Evolutionary conservation across 2,113 vertebrate genomes (phyloP), one percentile per base, ranked within the genome.

Genomic region (Lichenostomus cassidix): DNA sequence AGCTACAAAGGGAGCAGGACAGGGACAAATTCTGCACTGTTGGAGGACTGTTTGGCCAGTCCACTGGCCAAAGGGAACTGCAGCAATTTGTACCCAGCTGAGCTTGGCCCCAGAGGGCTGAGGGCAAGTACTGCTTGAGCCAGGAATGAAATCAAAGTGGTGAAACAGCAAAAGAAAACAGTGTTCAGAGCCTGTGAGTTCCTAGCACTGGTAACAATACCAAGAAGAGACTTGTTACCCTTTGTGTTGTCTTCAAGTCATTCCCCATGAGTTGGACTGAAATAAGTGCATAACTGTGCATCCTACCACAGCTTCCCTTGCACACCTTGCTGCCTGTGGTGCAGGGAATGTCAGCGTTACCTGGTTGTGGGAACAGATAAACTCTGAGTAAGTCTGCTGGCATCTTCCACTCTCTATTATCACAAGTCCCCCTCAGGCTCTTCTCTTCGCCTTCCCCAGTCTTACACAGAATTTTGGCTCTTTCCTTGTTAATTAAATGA

Each of bases 401-500:
- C 62, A 92, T 73, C 79, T 77, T 86, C 70, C 0, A 0, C 71
- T 84, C 80, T 58, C 91, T 44, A 22, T 78, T 71, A 42, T 55
- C 87, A 46, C 46, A 42, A 84, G 63, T 69, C 39, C 55, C 93
- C 95, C 85, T 78, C 58, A 82, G 93, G 93, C 90, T 93, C 68
- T 87, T 90, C 79, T 85, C 78, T 95, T 88, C 70, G 80, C 87
- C 60, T 90, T 95, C 65, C 52, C 46, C 58, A 60, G 49, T 23
- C 44, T 83, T 60, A 64, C 0, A 11, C 42, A 71, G 93, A 76
- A 86, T 86, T 94, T 95, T 94, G 95, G 91, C 94, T 96, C 62
- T 76, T 81, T 31, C 69, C 18, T 35, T 49, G 49, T 95, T 95
- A 96, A 95, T 96, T 92, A 96, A 94, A 93, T 62, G 71, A 85